Conservation (phyloP, 1,140 invertebrate genomes). For the Chironomus striatipennis region DNA sequence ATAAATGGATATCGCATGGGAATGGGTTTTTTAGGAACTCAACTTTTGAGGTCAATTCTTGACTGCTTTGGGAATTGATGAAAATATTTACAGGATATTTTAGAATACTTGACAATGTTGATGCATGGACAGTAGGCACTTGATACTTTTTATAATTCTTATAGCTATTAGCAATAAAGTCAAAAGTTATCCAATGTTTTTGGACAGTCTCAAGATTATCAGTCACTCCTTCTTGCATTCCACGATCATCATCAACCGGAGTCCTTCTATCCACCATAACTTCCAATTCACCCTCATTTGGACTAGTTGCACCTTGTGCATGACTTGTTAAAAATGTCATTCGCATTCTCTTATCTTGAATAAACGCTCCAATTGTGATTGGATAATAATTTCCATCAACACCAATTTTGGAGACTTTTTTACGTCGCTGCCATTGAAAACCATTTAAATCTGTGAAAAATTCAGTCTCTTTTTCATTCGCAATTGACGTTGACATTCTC, state of each 20-base stretch:
- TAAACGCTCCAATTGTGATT: conserved; percentile 69
- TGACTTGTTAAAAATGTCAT: conserved; percentile 69
- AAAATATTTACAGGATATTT: too few relatives aligned
- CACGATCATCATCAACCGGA: conserved; percentile 73
- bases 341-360: conserved; percentile 62
- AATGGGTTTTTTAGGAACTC: too few relatives aligned
- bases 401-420: conserved; percentile 63
- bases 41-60: too few relatives aligned
- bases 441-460: conserved; percentile 73
- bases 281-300: conserved; percentile 66
- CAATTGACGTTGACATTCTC: conserved; percentile 59
- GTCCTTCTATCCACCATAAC: conserved; percentile 78
- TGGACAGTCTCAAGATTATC: conserved; percentile 71
- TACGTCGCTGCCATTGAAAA: conserved; percentile 55
- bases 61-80: too few relatives aligned
- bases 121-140: too few relatives aligned
- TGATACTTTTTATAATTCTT: too few relatives aligned
- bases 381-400: conserved; percentile 85
- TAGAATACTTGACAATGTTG: too few relatives aligned
- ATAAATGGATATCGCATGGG: too few relatives aligned
- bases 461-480: conserved; percentile 47
- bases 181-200: conserved; percentile 71
- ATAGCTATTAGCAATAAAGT: conserved; percentile 38
- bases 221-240: conserved; percentile 79
- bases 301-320: conserved; percentile 67